Conservation (phyloP, 37 sponge, comb jelly and placozoan genomes). For the Axinella damicornis region DNA sequence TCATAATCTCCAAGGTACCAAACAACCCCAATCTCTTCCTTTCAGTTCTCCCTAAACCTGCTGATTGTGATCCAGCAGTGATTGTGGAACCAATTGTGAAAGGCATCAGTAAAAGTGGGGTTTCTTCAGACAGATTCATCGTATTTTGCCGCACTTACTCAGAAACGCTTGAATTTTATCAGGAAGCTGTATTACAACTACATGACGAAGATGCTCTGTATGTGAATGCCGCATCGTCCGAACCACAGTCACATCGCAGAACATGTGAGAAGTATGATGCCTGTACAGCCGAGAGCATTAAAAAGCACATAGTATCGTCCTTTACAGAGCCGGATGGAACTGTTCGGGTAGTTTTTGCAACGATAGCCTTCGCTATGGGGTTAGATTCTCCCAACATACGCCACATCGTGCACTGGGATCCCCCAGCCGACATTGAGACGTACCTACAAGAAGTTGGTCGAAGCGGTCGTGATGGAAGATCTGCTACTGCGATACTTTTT, state of each 20-base stretch:
- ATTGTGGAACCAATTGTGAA: slow-evolving; percentile 19
- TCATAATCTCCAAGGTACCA: slow-evolving; percentile 4
- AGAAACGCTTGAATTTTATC: not conserved
- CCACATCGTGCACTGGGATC: slow-evolving; percentile 54
- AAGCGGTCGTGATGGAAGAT: slow-evolving; percentile 48
- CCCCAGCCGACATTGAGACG: slow-evolving; percentile 38
- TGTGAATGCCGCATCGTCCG: not conserved
- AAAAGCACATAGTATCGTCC: slow-evolving; percentile 27
- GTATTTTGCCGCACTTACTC: slow-evolving; percentile 34
- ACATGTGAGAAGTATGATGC: slow-evolving; percentile 47
- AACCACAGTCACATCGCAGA: not conserved
- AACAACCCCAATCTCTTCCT: slow-evolving; percentile 30
- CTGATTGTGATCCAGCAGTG: not conserved
- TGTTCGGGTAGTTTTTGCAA: slow-evolving; percentile 45
- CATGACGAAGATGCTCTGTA: not conserved
- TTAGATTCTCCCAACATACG: slow-evolving; percentile 53
- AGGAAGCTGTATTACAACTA: not conserved
- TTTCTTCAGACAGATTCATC: not conserved
- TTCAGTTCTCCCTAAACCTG: too few relatives aligned
- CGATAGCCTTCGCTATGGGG: slow-evolving; percentile 72
- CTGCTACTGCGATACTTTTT: slow-evolving; percentile 30
- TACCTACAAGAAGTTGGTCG: slow-evolving; percentile 73
- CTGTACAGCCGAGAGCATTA: slow-evolving; percentile 13
- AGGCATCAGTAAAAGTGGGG: not conserved
- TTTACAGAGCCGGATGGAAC: slow-evolving; percentile 30